Evolutionary conservation across 2,113 vertebrate genomes (phyloP).

Genomic region (Hippocampus mohnikei): DNA sequence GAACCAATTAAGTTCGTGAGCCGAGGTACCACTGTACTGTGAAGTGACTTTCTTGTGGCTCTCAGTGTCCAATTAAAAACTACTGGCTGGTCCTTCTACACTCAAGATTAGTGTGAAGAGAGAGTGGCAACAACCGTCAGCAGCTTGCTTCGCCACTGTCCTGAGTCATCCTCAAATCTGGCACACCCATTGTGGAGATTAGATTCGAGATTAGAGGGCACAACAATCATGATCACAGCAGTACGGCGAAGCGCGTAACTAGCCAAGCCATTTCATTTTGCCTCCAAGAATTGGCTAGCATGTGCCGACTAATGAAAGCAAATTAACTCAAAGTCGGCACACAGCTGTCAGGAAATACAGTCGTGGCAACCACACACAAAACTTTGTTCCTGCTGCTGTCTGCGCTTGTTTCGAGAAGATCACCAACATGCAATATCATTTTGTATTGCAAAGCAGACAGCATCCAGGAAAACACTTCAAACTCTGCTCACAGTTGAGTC

Average conservation of each 20-base stretch:
- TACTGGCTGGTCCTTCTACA: constrained; percentile 43
- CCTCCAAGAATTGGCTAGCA: constrained; percentile 7
- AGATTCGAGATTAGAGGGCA: constrained; percentile 41
- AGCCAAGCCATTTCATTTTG: constrained; percentile 8
- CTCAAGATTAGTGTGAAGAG: constrained; percentile 18
- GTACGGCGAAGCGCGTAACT: constrained; percentile 17
- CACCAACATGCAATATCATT: constrained; percentile 34
- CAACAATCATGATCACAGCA: constrained; percentile 47
- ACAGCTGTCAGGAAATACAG: constrained; percentile 6
- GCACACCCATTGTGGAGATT: constrained; percentile 39
- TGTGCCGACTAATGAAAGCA: constrained; percentile 18
- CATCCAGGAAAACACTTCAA: constrained; percentile 14
- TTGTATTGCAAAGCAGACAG: constrained; percentile 14
- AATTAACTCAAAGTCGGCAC: constrained; percentile 8
- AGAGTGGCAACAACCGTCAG: constrained; percentile 44
- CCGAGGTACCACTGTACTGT: too few relatives aligned
- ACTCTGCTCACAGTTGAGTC: constrained; percentile 26
- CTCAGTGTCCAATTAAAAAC: constrained; percentile 64
- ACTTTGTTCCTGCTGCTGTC: constrained; percentile 17
- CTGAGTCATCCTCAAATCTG: constrained; percentile 13
- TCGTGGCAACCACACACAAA: constrained; percentile 7
- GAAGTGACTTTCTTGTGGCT: constrained; percentile 55
- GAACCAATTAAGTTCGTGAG: too few relatives aligned
- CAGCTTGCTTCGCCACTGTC: constrained; percentile 24
- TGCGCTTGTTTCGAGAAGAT: constrained; percentile 28